phyloP scores from a whole-genome alignment of 1,140 invertebrate species.

The Hypothenemus hampei region DNA sequence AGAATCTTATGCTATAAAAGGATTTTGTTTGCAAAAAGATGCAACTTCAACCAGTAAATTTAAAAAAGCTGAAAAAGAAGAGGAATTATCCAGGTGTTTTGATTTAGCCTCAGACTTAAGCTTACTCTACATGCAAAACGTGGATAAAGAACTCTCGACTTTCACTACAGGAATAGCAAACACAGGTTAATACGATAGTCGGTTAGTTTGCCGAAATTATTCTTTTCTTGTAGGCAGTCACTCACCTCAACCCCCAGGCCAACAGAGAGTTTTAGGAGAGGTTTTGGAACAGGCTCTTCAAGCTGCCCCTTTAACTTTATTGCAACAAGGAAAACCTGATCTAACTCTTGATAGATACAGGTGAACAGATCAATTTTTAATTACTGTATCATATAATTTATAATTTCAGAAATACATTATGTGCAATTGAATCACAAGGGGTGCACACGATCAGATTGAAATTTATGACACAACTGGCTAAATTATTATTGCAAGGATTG shows the following conservation, averaged over 20 bases:
- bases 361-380: not conserved
- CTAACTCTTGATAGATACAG: constrained; percentile 61
- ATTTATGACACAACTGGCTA: constrained; percentile 81
- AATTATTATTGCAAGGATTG: constrained; percentile 70
- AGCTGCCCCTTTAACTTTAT: constrained; percentile 75
- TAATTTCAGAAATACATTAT: constrained; percentile 64
- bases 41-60: constrained; percentile 68
- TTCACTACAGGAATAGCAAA: constrained; percentile 48
- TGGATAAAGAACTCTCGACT: constrained; percentile 60
- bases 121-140: constrained; percentile 86
- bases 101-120: constrained; percentile 82
- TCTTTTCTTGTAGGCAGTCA: constrained; percentile 51
- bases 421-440: constrained; percentile 65
- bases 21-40: constrained; percentile 78
- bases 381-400: not conserved
- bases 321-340: constrained; percentile 67
- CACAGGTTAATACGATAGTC: constrained; percentile 31
- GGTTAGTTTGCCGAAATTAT: not conserved
- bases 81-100: constrained; percentile 78
- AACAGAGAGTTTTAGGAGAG: constrained; percentile 63
- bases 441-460: constrained; percentile 66
- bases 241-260: constrained; percentile 56
- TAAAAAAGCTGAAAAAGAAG: constrained; percentile 79
- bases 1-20: constrained; percentile 93
- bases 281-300: constrained; percentile 87